Evolutionary conservation across 2,797 vertebrate genomes (phyloP).

Genomic region (Hoplostethus mediterraneus): DNA sequence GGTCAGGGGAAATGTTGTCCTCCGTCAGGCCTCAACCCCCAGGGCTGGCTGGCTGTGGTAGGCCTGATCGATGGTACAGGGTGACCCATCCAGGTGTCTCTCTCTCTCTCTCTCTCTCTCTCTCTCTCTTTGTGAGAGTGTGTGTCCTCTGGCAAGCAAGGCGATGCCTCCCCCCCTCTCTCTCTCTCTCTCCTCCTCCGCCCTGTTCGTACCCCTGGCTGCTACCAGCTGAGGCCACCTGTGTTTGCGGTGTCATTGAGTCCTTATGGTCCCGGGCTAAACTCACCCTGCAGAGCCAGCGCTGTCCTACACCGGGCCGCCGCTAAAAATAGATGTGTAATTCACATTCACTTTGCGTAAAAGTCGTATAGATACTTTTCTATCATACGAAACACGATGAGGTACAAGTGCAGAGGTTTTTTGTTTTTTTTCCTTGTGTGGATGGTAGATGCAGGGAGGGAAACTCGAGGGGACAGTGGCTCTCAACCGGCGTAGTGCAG

Average conservation of each 20-base stretch:
- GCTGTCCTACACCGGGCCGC: slow-evolving; percentile 18
- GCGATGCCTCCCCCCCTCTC: slow-evolving; percentile 21
- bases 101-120: slow-evolving; percentile 4
- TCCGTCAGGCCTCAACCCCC: slow-evolving; percentile 36
- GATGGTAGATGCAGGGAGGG: not conserved
- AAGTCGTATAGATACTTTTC: slow-evolving; percentile 30
- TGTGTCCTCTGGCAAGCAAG: slow-evolving; percentile 63
- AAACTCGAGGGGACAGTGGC: too few species aligned
- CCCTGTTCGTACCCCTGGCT: slow-evolving; percentile 38
- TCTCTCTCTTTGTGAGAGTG: slow-evolving; percentile 32
- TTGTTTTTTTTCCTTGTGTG: not conserved
- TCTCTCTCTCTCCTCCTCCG: slow-evolving; percentile 8
- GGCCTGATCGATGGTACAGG: slow-evolving; percentile 70
- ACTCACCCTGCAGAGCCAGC: slow-evolving; percentile 37
- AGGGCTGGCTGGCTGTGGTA: slow-evolving; percentile 26
- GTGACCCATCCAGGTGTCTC: slow-evolving; percentile 72
- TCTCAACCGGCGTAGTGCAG: too few species aligned
- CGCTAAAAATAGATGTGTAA: slow-evolving; percentile 54
- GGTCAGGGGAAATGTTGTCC: slow-evolving; percentile 75
- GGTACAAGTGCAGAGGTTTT: not conserved
- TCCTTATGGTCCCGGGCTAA: slow-evolving; percentile 52
- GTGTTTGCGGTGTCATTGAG: slow-evolving; percentile 77
- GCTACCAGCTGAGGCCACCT: slow-evolving; percentile 69
- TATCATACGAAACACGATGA: not conserved
- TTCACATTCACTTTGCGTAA: slow-evolving; percentile 40